Evolutionary conservation across 2,888 invertebrate species (phyloP).

Genomic region (Onthophagus sagittarius): DNA sequence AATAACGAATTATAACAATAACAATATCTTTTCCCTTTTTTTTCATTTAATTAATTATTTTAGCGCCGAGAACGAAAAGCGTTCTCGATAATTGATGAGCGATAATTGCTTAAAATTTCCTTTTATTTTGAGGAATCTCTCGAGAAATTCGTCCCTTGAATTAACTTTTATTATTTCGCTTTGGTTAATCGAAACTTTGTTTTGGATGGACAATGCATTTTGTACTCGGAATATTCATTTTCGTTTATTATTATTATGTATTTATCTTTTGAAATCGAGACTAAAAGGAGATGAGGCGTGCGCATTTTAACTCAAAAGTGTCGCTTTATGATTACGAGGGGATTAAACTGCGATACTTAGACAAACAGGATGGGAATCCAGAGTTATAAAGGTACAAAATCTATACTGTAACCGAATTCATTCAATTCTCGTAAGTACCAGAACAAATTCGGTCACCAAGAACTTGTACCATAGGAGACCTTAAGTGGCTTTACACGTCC

Average conservation of each 20-base stretch:
- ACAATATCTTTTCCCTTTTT: slow-evolving; percentile 33
- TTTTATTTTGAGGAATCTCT: not conserved
- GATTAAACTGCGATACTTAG: not conserved
- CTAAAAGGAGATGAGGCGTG: not conserved
- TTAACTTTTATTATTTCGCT: not conserved
- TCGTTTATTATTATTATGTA: not conserved
- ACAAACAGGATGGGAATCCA: not conserved
- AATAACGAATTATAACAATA: slow-evolving; percentile 46
- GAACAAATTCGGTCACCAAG: not conserved
- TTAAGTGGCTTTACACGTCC: slow-evolving; percentile 24
- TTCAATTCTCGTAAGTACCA: not conserved
- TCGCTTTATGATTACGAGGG: not conserved
- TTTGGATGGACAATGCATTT: not conserved
- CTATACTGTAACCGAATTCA: not conserved
- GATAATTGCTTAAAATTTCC: not conserved
- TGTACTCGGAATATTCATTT: not conserved
- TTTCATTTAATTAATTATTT: not conserved
- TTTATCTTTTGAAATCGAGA: not conserved
- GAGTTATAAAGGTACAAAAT: not conserved
- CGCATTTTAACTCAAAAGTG: not conserved
- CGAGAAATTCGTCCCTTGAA: not conserved
- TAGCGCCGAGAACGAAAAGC: not conserved
- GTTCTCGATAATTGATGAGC: not conserved
- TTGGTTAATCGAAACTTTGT: not conserved
- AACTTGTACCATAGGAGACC: not conserved